phyloP scores from a whole-genome alignment of 2,888 invertebrate genomes.

The Troilus luridus region DNA sequence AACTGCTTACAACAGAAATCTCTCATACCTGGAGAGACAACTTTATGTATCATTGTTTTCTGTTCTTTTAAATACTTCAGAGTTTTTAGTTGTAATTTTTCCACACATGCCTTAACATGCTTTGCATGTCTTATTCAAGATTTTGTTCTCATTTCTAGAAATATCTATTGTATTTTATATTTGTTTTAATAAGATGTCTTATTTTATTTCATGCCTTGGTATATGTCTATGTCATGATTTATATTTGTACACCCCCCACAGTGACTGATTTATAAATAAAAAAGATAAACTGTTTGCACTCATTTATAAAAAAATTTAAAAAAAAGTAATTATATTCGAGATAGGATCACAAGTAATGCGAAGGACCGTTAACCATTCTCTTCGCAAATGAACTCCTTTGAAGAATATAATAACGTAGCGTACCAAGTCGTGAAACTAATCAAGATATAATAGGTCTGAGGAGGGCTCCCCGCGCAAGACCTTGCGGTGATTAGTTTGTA shows the following conservation, averaged over 20 bases:
- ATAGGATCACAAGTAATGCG: background rate
- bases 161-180: too few relatives aligned
- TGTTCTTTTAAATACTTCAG: too few relatives aligned
- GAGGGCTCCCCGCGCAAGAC: background rate
- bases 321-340: background rate
- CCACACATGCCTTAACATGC: too few relatives aligned
- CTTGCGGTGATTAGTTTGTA: constrained; percentile 3
- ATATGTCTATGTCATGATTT: background rate
- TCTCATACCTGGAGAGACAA: too few relatives aligned
- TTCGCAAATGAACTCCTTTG: background rate
- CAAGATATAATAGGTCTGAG: constrained; percentile 16
- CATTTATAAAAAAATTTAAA: background rate
- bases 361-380: constrained; percentile 17
- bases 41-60: too few relatives aligned
- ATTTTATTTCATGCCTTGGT: background rate
- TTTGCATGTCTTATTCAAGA: too few relatives aligned
- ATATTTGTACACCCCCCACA: background rate
- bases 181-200: too few relatives aligned
- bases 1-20: too few relatives aligned
- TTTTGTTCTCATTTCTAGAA: too few relatives aligned
- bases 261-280: background rate
- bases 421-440: constrained; percentile 36
- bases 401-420: background rate
- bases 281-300: constrained; percentile 1
- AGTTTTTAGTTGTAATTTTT: too few relatives aligned